Evolutionary conservation across 2,888 invertebrate species (phyloP).

Genomic region (Caenorhabditis drosophilae): DNA sequence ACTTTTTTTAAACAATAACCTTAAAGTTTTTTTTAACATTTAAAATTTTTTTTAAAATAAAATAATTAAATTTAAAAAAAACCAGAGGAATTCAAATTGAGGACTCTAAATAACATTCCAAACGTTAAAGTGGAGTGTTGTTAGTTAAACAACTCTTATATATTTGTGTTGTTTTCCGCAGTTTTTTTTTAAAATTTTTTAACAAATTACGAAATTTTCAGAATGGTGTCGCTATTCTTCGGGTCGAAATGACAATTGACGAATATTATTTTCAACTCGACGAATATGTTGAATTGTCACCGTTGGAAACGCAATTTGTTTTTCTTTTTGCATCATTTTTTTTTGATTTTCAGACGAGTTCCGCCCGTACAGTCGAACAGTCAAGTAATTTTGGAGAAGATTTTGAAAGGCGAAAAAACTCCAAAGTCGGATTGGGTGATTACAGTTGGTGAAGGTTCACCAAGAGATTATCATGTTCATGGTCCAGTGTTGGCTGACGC

Average conservation of each 20-base stretch:
- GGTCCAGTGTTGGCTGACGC: slow-evolving; percentile 36
- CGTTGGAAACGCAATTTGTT: slow-evolving; percentile 5
- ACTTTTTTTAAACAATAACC: too few species aligned
- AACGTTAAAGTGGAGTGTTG: too few species aligned
- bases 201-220: slow-evolving; percentile 5
- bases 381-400: slow-evolving; percentile 19
- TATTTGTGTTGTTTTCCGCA: too few species aligned
- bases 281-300: slow-evolving; percentile 14
- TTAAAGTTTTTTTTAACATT: too few species aligned
- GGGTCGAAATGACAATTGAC: slow-evolving; percentile 24
- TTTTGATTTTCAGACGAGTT: slow-evolving; percentile 5
- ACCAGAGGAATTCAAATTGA: too few species aligned
- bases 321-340: background rate
- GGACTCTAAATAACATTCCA: too few species aligned
- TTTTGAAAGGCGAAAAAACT: slow-evolving; percentile 35
- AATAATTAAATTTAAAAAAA: too few species aligned
- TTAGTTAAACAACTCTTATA: too few species aligned
- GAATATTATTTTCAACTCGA: slow-evolving; percentile 19
- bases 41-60: too few species aligned
- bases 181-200: background rate
- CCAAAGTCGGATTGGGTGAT: slow-evolving; percentile 42
- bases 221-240: slow-evolving; percentile 22
- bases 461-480: slow-evolving; percentile 37
- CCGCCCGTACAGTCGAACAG: too few species aligned
- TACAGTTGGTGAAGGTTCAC: slow-evolving; percentile 35